Evolutionary conservation across 2,797 vertebrate genomes (phyloP).

Genomic region (Clamator glandarius): DNA sequence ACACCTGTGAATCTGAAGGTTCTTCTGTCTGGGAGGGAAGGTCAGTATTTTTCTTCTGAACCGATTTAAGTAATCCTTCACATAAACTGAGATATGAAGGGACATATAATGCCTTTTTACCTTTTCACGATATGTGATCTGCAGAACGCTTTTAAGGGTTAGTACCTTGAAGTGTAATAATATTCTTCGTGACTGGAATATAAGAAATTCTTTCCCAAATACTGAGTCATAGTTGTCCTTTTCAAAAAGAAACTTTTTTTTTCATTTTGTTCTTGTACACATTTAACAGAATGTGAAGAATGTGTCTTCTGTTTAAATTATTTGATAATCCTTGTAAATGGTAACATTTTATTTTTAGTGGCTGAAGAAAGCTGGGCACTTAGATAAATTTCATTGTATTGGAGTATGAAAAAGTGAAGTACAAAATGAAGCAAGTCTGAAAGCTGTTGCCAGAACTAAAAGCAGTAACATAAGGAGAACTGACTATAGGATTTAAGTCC

Average conservation of each 20-base stretch:
- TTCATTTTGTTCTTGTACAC: not conserved
- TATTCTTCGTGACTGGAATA: not conserved
- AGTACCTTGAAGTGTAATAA: not conserved
- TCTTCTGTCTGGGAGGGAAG: not conserved
- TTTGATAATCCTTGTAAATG: slow-evolving; percentile 20
- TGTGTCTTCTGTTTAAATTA: not conserved
- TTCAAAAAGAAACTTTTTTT: not conserved
- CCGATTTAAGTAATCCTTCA: not conserved
- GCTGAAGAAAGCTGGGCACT: slow-evolving; percentile 5
- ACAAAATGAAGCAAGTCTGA: slow-evolving; percentile 62
- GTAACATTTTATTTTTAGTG: slow-evolving; percentile 46
- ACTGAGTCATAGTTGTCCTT: not conserved
- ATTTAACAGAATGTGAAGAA: not conserved
- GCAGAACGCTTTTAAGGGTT: not conserved
- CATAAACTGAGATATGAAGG: not conserved
- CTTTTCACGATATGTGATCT: not conserved
- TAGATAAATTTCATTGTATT: slow-evolving; percentile 27
- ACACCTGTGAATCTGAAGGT: not conserved
- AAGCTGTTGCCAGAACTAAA: slow-evolving; percentile 69
- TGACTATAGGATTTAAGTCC: slow-evolving; percentile 64
- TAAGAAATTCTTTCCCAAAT: not conserved
- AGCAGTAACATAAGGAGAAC: slow-evolving; percentile 68
- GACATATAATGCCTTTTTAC: not conserved
- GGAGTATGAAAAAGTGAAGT: slow-evolving; percentile 55
- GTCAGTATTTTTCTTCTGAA: not conserved